phyloP scores from a whole-genome alignment of 2,113 vertebrate species.

The Dunckerocampus dactyliophorus region DNA sequence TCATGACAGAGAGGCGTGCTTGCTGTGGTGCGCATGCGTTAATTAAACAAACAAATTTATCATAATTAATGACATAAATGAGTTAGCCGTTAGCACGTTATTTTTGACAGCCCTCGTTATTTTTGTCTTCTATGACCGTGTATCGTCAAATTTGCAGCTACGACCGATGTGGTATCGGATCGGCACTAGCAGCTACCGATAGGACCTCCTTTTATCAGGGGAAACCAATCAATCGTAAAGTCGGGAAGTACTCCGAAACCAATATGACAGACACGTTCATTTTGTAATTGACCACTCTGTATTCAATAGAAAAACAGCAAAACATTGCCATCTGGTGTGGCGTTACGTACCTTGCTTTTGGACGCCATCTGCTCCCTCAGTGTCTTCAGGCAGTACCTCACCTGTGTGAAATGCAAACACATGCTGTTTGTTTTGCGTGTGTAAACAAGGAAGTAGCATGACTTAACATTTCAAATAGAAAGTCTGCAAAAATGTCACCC shows the following conservation, averaged over 20 bases:
- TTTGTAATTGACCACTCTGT: background rate
- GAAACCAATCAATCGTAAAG: background rate
- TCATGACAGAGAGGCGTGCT: too few species aligned
- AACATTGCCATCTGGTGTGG: background rate
- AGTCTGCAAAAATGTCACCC: constrained; percentile 9
- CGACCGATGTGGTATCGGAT: too few species aligned
- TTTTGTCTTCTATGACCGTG: too few species aligned
- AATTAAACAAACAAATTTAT: too few species aligned
- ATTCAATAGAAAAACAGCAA: background rate
- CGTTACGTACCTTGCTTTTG: constrained; percentile 64
- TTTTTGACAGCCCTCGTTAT: too few species aligned
- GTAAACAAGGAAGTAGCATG: background rate
- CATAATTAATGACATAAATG: too few species aligned
- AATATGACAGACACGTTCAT: too few species aligned
- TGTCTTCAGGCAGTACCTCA: constrained; percentile 75
- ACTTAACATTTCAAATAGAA: background rate
- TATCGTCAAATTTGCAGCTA: too few species aligned
- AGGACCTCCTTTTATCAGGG: background rate
- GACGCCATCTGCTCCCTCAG: constrained; percentile 77
- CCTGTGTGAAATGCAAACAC: constrained; percentile 51
- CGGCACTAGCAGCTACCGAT: too few species aligned
- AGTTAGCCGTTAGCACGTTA: too few species aligned
- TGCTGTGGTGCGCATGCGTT: too few species aligned
- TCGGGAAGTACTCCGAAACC: too few species aligned
- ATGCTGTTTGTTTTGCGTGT: background rate